Evolutionary conservation across 2,113 vertebrate species (phyloP).

Genomic region (Pituophis catenifer): DNA sequence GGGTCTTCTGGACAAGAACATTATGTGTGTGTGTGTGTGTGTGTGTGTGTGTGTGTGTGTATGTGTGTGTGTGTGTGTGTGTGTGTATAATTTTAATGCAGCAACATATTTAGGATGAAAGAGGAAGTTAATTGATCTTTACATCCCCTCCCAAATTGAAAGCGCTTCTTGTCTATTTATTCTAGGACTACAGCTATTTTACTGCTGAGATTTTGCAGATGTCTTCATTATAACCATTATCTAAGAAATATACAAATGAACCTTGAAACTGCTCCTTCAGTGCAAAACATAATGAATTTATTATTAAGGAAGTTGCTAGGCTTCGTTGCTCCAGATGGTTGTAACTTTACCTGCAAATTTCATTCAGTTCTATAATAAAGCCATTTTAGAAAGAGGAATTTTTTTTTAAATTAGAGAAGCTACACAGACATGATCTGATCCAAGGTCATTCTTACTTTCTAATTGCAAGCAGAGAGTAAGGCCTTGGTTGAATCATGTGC

Average conservation of each 20-base stretch:
- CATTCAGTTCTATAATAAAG: not conserved
- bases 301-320: not conserved
- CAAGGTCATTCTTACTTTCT: not conserved
- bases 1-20: no score
- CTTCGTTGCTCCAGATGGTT: not conserved
- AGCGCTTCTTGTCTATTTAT: not conserved
- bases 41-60: no score
- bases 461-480: not conserved
- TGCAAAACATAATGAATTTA: not conserved
- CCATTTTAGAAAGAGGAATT: not conserved
- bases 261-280: not conserved
- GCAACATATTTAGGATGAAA: not conserved
- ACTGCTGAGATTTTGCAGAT: not conserved
- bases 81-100: not conserved
- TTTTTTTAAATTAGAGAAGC: not conserved
- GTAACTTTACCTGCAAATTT: not conserved
- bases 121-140: not conserved
- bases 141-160: not conserved
- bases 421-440: not conserved
- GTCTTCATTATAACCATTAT: not conserved
- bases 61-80: no score
- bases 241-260: not conserved
- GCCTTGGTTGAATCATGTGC: not conserved
- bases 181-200: not conserved
- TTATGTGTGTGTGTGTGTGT: no score